phyloP scores from a whole-genome alignment of 92 coral and sea anemone genomes.

The Scolanthus callimorphus region DNA sequence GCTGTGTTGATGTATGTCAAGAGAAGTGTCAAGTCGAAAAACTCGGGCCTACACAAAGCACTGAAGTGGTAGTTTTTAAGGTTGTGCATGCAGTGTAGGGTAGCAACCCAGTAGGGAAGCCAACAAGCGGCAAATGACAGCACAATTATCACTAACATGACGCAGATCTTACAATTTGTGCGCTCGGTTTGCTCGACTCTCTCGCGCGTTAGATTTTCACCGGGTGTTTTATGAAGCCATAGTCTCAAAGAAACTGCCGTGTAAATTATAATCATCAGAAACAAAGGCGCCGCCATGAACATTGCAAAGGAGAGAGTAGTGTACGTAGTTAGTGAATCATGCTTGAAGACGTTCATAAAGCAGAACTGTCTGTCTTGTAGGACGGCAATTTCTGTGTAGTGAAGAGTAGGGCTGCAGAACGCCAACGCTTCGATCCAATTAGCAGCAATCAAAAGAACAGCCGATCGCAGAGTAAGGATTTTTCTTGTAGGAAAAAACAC shows the following conservation, averaged over 20 bases:
- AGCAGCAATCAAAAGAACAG: constrained; percentile 18
- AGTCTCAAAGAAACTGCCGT: constrained; percentile 59
- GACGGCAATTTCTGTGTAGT: constrained; percentile 9
- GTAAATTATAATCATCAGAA: constrained; percentile 36
- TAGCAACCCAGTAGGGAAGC: constrained; percentile 46
- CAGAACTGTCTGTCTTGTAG: constrained; percentile 16
- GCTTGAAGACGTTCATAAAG: background rate
- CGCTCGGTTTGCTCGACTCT: constrained; percentile 40
- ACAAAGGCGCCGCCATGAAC: constrained; percentile 40
- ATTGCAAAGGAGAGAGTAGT: constrained; percentile 11
- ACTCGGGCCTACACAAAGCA: background rate
- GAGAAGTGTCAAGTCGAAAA: constrained; percentile 15
- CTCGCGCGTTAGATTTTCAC: constrained; percentile 51
- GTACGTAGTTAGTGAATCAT: constrained; percentile 1
- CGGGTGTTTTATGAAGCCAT: constrained; percentile 33
- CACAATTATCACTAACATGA: constrained; percentile 52
- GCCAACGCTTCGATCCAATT: constrained; percentile 31
- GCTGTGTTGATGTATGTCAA: constrained; percentile 33
- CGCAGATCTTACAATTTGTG: constrained; percentile 44
- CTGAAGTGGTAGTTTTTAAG: background rate
- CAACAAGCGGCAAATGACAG: constrained; percentile 41
- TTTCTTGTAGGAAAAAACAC: constrained; percentile 58
- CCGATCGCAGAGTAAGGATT: constrained; percentile 16
- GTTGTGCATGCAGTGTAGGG: background rate
- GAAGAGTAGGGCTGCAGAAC: constrained; percentile 38